Conservation (phyloP, 2,888 invertebrate species). For the Encarsia formosa region DNA sequence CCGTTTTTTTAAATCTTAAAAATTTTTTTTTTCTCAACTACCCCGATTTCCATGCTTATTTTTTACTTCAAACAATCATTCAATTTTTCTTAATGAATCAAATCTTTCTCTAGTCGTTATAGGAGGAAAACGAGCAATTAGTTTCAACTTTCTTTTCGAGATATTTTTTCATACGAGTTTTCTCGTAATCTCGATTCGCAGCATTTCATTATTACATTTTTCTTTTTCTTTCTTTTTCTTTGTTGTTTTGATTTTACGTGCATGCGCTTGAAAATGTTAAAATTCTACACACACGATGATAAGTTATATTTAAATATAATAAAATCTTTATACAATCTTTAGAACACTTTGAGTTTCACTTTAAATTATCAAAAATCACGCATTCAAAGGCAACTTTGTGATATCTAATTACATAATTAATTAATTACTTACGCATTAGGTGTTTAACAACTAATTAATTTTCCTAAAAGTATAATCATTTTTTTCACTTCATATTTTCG, state of each 20-base stretch:
- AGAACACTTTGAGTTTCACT: conserved; percentile 26
- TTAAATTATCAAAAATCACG: conserved; percentile 29
- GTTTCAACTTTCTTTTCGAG: conserved; percentile 11
- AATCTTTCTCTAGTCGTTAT: conserved; percentile 16
- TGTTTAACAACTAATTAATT: conserved; percentile 28
- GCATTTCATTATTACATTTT: conserved; percentile 2
- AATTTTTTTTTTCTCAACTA: conserved; percentile 20
- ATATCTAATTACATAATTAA: conserved; percentile 29
- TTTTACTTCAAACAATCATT: neutral
- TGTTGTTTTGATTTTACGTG: conserved; percentile 26
- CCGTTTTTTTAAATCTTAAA: conserved; percentile 23
- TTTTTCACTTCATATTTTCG: neutral
- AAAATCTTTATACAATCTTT: conserved; percentile 28
- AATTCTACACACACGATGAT: conserved; percentile 19
- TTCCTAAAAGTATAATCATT: conserved; percentile 16
- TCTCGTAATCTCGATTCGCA: conserved; percentile 14
- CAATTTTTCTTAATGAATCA: conserved; percentile 6
- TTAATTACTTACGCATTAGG: conserved; percentile 28
- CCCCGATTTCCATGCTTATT: conserved; percentile 5
- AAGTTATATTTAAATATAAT: conserved; percentile 28
- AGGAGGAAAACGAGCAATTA: conserved; percentile 7
- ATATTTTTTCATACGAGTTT: conserved; percentile 7
- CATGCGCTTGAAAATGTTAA: conserved; percentile 4
- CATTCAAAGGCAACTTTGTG: conserved; percentile 29
- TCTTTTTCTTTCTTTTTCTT: neutral